phyloP scores from a whole-genome alignment of 2,888 invertebrate genomes.

The Amphipyra berbera region DNA sequence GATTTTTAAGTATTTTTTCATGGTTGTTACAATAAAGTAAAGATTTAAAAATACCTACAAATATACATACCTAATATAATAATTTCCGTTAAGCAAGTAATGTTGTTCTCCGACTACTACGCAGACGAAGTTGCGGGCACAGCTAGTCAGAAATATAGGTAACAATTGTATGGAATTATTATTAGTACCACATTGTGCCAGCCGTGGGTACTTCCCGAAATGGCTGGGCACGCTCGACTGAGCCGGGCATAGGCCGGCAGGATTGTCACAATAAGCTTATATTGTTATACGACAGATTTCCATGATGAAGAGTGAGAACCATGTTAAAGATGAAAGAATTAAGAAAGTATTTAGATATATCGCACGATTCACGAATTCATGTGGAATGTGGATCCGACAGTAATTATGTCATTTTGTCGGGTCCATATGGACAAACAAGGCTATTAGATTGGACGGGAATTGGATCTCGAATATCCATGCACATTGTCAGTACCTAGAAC shows the following conservation, averaged over 20 bases:
- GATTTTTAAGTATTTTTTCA: no score
- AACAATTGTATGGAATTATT: conserved; percentile 51
- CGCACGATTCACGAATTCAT: background rate
- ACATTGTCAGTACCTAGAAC: no score
- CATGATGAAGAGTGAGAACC: conserved; percentile 17
- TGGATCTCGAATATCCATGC: no score
- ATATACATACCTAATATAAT: no score
- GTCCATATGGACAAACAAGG: background rate
- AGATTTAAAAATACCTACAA: no score
- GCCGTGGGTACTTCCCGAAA: conserved; percentile 34
- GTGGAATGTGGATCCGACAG: background rate
- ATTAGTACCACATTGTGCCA: conserved; percentile 44
- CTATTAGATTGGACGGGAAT: no score
- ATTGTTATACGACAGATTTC: conserved; percentile 26
- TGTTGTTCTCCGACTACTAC: no score
- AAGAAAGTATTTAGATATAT: conserved; percentile 17
- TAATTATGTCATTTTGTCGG: background rate
- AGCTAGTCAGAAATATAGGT: conserved; percentile 3
- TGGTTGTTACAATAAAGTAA: no score
- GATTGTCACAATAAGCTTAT: conserved; percentile 18
- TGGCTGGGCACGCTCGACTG: conserved; percentile 38
- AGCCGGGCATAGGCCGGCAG: conserved; percentile 17
- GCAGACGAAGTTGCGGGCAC: no score
- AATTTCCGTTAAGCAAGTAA: no score
- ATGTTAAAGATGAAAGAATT: background rate